phyloP scores from a whole-genome alignment of 53 echinoderm and acorn worm species.

The Henricia sp. region DNA sequence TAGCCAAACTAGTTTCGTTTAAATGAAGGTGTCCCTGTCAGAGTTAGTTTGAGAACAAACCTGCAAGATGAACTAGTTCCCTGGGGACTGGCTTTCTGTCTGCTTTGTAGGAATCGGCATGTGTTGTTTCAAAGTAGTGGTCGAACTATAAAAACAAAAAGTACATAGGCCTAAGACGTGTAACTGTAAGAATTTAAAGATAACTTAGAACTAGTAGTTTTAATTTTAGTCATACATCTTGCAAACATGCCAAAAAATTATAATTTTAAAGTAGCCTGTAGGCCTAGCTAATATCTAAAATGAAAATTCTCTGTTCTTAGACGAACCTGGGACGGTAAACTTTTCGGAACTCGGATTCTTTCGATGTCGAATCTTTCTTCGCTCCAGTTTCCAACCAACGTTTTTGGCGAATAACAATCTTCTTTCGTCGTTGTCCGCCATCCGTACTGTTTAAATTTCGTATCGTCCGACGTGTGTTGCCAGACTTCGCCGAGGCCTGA shows the following conservation, averaged over 20 bases:
- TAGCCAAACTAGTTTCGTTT: too few relatives aligned
- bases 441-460: slow-evolving; percentile 94
- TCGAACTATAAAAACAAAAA: slow-evolving; percentile 73
- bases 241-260: too few relatives aligned
- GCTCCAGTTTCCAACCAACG: slow-evolving; percentile 95
- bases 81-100: slow-evolving; percentile 73
- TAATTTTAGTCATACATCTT: too few relatives aligned
- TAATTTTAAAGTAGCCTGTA: too few relatives aligned
- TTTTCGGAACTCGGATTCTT: slow-evolving; percentile 83
- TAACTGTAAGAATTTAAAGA: too few relatives aligned
- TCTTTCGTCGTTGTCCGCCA: slow-evolving; percentile 96
- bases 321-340: slow-evolving; percentile 92
- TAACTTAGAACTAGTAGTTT: too few relatives aligned
- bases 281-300: too few relatives aligned
- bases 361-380: slow-evolving; percentile 93
- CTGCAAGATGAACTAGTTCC: slow-evolving; percentile 80
- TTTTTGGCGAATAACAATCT: slow-evolving; percentile 87
- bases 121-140: slow-evolving; percentile 96
- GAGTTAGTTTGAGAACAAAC: slow-evolving; percentile 48
- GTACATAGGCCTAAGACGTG: too few relatives aligned
- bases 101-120: slow-evolving; percentile 71
- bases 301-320: too few relatives aligned
- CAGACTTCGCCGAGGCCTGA: slow-evolving; percentile 95
- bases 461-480: slow-evolving; percentile 86
- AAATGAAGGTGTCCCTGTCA: neutral